Evolutionary conservation across 2,113 vertebrate species (phyloP).

Genomic region (Hyperopisus bebe): DNA sequence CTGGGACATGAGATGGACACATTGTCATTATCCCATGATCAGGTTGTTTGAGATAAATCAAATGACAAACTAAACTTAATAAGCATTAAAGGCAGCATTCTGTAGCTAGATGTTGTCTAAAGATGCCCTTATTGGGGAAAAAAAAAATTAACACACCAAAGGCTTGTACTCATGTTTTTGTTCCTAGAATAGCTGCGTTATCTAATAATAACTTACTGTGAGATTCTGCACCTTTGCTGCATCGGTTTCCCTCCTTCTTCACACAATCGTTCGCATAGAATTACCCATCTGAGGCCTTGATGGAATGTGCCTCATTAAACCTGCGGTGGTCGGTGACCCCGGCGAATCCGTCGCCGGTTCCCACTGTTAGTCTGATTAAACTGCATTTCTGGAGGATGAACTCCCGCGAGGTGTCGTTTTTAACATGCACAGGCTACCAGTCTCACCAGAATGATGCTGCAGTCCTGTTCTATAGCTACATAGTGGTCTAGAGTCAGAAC

Average conservation of each 20-base stretch:
- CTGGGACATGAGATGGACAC: too few species aligned
- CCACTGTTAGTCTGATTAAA: not conserved
- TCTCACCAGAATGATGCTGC: constrained; percentile 51
- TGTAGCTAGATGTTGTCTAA: not conserved
- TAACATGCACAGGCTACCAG: constrained; percentile 23
- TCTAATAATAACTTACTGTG: not conserved
- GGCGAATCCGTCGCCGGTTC: not conserved
- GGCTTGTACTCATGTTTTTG: not conserved
- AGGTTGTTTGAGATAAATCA: not conserved
- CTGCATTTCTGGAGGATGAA: not conserved
- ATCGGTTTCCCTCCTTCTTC: not conserved
- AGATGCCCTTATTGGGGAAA: not conserved
- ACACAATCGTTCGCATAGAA: not conserved
- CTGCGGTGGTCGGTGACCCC: not conserved
- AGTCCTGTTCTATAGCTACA: constrained; percentile 17
- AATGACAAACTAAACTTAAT: not conserved
- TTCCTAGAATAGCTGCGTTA: not conserved
- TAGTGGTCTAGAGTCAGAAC: not conserved
- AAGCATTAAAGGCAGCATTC: not conserved
- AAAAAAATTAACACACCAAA: not conserved
- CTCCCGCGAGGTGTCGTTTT: not conserved
- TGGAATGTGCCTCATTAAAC: not conserved
- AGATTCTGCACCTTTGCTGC: not conserved
- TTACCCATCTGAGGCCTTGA: not conserved
- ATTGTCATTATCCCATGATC: not conserved